Evolutionary conservation across 2,797 vertebrate species (phyloP).

Genomic region (Synaphobranchus kaupii): DNA sequence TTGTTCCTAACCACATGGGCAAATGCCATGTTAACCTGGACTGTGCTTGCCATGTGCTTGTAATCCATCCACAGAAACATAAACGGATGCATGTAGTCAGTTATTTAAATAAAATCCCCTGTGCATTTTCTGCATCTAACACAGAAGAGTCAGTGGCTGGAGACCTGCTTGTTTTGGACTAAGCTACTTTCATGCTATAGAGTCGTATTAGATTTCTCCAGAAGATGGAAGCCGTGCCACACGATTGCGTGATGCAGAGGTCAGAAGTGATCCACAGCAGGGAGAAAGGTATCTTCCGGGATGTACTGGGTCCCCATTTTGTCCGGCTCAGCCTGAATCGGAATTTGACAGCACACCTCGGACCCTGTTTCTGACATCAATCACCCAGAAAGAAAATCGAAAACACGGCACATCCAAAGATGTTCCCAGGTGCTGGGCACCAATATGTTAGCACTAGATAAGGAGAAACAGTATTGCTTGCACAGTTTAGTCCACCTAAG

Average conservation of each 20-base stretch:
- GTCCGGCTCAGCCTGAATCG: background rate
- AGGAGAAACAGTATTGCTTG: background rate
- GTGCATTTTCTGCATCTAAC: background rate
- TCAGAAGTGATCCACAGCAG: background rate
- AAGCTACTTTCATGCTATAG: background rate
- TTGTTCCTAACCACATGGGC: background rate
- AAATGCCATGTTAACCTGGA: background rate
- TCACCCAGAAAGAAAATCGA: constrained; percentile 19
- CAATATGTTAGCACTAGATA: constrained; percentile 21
- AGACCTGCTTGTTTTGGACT: background rate
- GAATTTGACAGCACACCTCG: background rate
- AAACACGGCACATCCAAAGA: background rate
- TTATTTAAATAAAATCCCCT: background rate
- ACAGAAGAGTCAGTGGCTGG: background rate
- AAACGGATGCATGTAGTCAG: background rate
- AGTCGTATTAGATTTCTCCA: background rate
- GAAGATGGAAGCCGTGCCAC: background rate
- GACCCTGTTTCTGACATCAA: constrained; percentile 18
- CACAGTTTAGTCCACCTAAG: background rate
- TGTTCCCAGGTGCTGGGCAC: background rate
- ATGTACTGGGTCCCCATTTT: constrained; percentile 3
- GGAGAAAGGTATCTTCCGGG: background rate
- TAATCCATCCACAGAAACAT: background rate
- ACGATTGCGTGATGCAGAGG: constrained; percentile 12
- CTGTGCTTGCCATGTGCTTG: background rate